These are phyloP conservation scores for Patagioenas fasciata DNA, from an alignment of 2,113 vertebrate genomes.

Conservation along the genomic window DNA sequence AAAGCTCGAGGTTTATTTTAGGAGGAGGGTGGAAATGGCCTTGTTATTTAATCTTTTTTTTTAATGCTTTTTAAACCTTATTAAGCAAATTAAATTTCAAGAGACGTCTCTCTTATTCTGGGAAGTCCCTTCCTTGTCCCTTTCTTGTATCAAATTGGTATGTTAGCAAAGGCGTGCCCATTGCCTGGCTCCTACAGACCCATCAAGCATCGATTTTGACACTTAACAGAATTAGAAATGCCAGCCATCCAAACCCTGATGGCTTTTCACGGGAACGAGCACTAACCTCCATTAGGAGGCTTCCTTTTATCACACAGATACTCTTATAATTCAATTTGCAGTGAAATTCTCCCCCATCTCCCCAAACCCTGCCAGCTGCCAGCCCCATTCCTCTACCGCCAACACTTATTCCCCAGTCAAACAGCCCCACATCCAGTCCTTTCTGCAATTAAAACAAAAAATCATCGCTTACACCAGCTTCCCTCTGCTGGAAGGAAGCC, in stretches of 20 bases:
- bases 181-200: slow-evolving; percentile 26
- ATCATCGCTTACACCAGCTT: background rate
- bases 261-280: slow-evolving; percentile 42
- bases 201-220: slow-evolving; percentile 59
- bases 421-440: background rate
- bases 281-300: slow-evolving; percentile 58
- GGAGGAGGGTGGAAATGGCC: slow-evolving; percentile 56
- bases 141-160: slow-evolving; percentile 44
- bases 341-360: slow-evolving; percentile 11
- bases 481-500: background rate
- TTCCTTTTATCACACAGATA: slow-evolving; percentile 50
- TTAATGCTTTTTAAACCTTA: slow-evolving; percentile 68
- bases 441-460: background rate
- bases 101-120: slow-evolving; percentile 55
- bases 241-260: slow-evolving; percentile 25
- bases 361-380: slow-evolving; percentile 34
- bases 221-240: slow-evolving; percentile 72
- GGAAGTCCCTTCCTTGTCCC: background rate
- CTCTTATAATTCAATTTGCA: slow-evolving; percentile 60
- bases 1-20: slow-evolving; percentile 58
- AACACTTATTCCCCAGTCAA: background rate
- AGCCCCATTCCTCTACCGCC: background rate
- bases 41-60: slow-evolving; percentile 63
- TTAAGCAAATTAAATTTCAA: slow-evolving; percentile 73
- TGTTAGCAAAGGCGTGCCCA: slow-evolving; percentile 52